These are phyloP conservation scores for Barbus barbus DNA, from an alignment of 2,113 vertebrate species.

Conservation along the genomic window DNA sequence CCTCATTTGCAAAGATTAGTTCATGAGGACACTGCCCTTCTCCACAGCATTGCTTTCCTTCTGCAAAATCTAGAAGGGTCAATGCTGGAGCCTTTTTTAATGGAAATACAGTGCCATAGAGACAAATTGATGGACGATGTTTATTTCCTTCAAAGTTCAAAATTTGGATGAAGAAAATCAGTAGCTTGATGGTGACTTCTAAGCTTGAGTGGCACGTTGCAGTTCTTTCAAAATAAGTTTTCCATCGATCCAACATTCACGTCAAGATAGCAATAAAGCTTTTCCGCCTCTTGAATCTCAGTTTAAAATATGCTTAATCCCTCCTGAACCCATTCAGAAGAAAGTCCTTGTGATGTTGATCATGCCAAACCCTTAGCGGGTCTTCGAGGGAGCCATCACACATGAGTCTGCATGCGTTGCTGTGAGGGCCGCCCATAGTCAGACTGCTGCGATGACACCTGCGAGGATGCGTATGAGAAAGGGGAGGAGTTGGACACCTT, in stretches of 20 bases:
- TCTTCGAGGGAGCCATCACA: slow-evolving; percentile 71
- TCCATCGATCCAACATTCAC: slow-evolving; percentile 44
- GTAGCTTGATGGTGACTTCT: slow-evolving; percentile 37
- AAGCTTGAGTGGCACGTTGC: neutral
- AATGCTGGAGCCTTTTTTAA: neutral
- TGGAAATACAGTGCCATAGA: slow-evolving; percentile 6
- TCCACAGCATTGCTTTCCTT: neutral
- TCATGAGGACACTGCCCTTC: neutral
- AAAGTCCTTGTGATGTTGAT: slow-evolving; percentile 49
- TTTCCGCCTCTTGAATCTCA: neutral
- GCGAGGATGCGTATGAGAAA: slow-evolving; percentile 85
- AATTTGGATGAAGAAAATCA: slow-evolving; percentile 39
- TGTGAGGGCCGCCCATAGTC: slow-evolving; percentile 82
- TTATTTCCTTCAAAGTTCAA: slow-evolving; percentile 17
- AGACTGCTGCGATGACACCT: slow-evolving; percentile 80
- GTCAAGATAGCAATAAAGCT: slow-evolving; percentile 53
- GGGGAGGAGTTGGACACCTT: slow-evolving; percentile 79
- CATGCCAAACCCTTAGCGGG: slow-evolving; percentile 19
- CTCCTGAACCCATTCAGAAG: slow-evolving; percentile 19
- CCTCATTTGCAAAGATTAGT: slow-evolving; percentile 48
- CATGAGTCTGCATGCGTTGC: slow-evolving; percentile 89
- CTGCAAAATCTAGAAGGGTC: neutral
- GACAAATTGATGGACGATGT: slow-evolving; percentile 8
- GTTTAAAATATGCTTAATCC: neutral
- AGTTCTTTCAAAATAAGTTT: slow-evolving; percentile 25